Conservation (phyloP, 2,113 vertebrate species). For the Eolophus roseicapilla region DNA sequence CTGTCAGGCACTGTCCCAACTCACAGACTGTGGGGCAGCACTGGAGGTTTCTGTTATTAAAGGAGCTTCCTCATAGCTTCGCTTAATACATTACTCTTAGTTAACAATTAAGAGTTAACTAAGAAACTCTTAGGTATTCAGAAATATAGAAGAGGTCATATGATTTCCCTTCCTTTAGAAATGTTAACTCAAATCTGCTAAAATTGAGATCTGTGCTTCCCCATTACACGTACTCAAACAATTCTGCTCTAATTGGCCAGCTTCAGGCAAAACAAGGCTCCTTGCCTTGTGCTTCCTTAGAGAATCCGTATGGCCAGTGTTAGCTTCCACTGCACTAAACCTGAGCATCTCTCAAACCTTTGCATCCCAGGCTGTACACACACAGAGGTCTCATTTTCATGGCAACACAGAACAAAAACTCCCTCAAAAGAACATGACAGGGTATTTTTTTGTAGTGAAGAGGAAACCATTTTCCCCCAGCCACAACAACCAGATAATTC, state of each 20-base stretch:
- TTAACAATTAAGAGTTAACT: not conserved
- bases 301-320: rapidly evolving
- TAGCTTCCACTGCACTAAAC: not conserved
- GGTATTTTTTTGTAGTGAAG: not conserved
- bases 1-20: not conserved
- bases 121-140: not conserved
- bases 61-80: not conserved
- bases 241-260: not conserved
- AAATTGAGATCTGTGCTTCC: not conserved
- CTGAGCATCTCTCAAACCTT: not conserved
- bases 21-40: no score
- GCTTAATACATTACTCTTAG: not conserved
- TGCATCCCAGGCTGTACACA: not conserved
- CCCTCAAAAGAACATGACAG: rapidly evolving
- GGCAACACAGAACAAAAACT: not conserved
- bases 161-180: not conserved
- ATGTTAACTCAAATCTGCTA: not conserved
- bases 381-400: not conserved
- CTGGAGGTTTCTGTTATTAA: not conserved
- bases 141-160: not conserved
- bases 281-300: not conserved
- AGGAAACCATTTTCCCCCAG: not conserved
- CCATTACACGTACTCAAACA: not conserved
- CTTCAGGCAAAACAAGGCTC: not conserved
- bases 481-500: not conserved